These are phyloP conservation scores for Bellardia bayeri DNA, from an alignment of 2,888 invertebrate genomes.

Conservation along the genomic window DNA sequence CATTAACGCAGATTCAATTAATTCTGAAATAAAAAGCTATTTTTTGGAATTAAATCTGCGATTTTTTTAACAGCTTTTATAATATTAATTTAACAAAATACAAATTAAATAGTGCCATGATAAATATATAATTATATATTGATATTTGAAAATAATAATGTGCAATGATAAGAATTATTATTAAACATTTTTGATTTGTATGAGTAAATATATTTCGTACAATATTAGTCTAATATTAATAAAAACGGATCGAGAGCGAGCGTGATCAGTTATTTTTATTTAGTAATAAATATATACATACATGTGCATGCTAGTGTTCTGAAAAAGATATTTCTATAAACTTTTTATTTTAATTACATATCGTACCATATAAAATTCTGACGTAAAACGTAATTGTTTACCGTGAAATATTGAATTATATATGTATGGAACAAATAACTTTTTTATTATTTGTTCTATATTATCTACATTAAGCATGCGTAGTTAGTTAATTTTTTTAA, in stretches of 20 bases:
- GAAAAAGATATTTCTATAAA: conserved; percentile 20
- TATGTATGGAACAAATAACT: background rate
- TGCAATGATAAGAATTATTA: conserved; percentile 47
- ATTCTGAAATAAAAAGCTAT: conserved; percentile 7
- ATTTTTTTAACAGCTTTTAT: conserved; percentile 14
- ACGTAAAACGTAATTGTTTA: background rate
- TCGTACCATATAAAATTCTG: background rate
- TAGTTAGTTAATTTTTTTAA: conserved; percentile 54
- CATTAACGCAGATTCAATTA: conserved; percentile 53
- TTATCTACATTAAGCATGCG: conserved; percentile 39
- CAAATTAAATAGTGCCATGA: conserved; percentile 43
- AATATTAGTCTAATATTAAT: conserved; percentile 27
- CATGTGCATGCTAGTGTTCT: conserved; percentile 40
- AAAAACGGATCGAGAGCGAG: conserved; percentile 51
- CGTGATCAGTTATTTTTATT: conserved; percentile 51
- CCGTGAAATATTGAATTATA: conserved; percentile 1
- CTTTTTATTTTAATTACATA: background rate
- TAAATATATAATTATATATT: conserved; percentile 22
- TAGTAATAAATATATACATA: conserved; percentile 19
- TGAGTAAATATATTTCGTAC: background rate
- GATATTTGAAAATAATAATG: conserved; percentile 15
- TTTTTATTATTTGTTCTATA: conserved; percentile 23
- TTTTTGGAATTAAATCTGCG: conserved; percentile 19
- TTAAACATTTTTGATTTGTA: background rate
- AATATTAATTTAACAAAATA: conserved; percentile 24